Base-by-base conservation (phyloP, 2,797 vertebrate genomes). In the Dendrocincla tyrannina region DNA sequence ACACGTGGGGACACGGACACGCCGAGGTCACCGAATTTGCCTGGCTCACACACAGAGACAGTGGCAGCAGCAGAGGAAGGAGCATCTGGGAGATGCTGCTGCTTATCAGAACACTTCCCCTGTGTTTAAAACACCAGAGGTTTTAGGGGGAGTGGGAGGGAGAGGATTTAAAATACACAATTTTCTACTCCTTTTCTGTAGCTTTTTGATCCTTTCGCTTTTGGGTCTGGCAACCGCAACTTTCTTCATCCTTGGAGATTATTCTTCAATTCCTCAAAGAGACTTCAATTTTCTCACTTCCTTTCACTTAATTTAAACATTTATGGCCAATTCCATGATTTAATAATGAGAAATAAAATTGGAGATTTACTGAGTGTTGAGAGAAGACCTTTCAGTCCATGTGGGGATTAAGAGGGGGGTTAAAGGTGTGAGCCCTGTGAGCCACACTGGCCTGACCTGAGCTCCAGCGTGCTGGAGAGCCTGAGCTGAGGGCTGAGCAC, bases 331-430 rank as follows among this genome's bases (percentile, higher is more conserved):
- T 95, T 96, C 95, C 85, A 98, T 97, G 95, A 96, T 96, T 98
- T 98, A 98, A 97, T 97, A 97, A 97, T 96, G 96, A 97, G 96
- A 97, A 97, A 96, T 97, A 95, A 97, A 97, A 97, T 86, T 96
- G 95, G 91, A 97, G 85, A 81, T 93, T 97, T 97, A 96, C 96
- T 96, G 97, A 97, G 78, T 74, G 72, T 80, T 78, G 88, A 97
- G 93, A 92, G 96, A 85, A 92, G 94, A 95, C 93, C 95, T 98
- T 96, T 95, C 92, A 91, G 96, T 97, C 96, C 52, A 30, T 67
- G 53, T 80, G 74, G 68, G 93, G 95, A 98, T 97, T 97, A 95
- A 91, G 91, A 68, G 77, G 68, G 55, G 59, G 66, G 90, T 85
- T 70, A 62, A 83, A 95, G 93, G 89, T 85, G 28, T 64, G 85